Base-by-base conservation (phyloP, 2,888 invertebrate genomes). In the Ceraclea dissimilis region DNA sequence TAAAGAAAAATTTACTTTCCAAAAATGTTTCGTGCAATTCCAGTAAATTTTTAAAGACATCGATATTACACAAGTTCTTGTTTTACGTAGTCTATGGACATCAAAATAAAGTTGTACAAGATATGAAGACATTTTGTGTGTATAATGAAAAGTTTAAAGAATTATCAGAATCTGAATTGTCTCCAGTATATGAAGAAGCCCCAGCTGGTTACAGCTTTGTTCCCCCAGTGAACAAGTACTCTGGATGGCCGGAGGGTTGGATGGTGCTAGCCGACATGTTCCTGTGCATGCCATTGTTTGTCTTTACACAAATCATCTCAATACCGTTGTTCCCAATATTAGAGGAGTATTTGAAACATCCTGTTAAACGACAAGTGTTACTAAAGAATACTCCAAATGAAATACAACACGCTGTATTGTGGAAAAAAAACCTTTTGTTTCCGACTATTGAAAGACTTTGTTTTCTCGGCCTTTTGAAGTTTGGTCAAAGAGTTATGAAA, bases 161-260 rank as follows among this genome's bases (percentile, higher is more conserved):
- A 39, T 33, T 58, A 6, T 51, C 20, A 5, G n/a, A 8, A n/a
- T 34, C 18, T n/a, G 57, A 57, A 49, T 17, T 55, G 6, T 56
- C 50, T 5, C 22, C 44, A 5, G 56, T 44, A 4, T 56, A 59
- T 57, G 74, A 70, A 34, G 72, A 71, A 2, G 74, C 78, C 51
- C 70, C 83, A 4, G 76, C 73, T 63, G 89, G 88, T 86, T 84
- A 82, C 67, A 85, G 84, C 71, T 89, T 88, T 66, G 71, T 90
- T 13, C 80, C 85, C 0, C 86, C 88, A 0, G 66, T 89, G 47
- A 82, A 82, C 0, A 65, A 68, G 47, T 82, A 85, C 65, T 60
- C 66, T 67, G 79, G 78, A 16, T 85, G 82, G 73, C 74, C 75
- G 1, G 43, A 66, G 6, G 88, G 88, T 10, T 90, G 90, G 88